A percentile compares a stretch with the other conserved stretches of the same genome.
Conservation (phyloP, 2,888 invertebrate species). For the Cerastis leucographa region DNA sequence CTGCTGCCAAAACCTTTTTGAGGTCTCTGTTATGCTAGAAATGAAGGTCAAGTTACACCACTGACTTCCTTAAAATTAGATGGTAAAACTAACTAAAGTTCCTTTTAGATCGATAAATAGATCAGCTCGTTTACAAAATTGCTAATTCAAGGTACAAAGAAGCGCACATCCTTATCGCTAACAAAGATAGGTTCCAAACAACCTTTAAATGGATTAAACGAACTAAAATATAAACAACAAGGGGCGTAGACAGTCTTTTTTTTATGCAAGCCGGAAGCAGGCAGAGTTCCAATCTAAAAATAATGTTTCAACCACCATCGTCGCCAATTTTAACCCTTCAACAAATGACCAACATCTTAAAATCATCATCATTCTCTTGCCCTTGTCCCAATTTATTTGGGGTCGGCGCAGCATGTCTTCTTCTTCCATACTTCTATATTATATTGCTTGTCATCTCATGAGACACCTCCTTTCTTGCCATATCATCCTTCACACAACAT, state of each 20-base stretch:
- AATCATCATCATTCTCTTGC: no score
- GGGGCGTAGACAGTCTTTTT: neutral
- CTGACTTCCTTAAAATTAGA: neutral
- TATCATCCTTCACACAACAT: no score
- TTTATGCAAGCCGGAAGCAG: neutral
- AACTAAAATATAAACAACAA: neutral
- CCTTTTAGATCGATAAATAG: neutral
- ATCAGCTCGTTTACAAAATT: neutral
- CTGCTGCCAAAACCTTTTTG: neutral
- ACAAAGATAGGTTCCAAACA: neutral
- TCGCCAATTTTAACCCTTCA: constrained; percentile 26
- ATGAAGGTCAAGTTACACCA: neutral
- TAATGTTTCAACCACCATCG: neutral
- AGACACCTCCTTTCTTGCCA: no score
- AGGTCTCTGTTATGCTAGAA: neutral
- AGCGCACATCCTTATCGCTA: neutral
- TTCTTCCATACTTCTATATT: no score
- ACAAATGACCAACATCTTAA: constrained; percentile 36
- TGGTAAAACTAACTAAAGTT: neutral
- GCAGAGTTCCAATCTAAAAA: neutral
- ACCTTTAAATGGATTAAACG: neutral
- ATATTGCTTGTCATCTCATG: no score
- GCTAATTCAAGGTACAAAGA: neutral
- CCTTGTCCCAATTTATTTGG: no score
- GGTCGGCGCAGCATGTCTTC: no score